Conservation (phyloP, 2,113 vertebrate genomes). For the Symphodus melops region DNA sequence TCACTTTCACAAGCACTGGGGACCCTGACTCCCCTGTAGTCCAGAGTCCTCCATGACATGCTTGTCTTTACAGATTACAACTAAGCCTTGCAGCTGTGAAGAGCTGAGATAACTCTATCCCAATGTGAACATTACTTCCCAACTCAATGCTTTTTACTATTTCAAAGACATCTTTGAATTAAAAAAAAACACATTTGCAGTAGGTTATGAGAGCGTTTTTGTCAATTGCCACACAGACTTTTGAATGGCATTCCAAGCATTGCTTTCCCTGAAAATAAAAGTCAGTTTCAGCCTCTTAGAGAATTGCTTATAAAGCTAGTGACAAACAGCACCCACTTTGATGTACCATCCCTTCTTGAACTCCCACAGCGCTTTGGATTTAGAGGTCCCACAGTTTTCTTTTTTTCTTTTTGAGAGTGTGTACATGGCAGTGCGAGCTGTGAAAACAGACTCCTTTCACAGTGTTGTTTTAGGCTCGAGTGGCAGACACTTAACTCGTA, state of each 20-base stretch:
- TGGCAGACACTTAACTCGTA: slow-evolving; percentile 32
- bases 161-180: slow-evolving; percentile 17
- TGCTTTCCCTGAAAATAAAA: slow-evolving; percentile 1
- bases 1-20: slow-evolving; percentile 35
- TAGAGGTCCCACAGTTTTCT: slow-evolving; percentile 3
- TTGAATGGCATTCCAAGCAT: slow-evolving; percentile 7
- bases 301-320: neutral
- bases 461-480: slow-evolving; percentile 9
- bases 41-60: slow-evolving; percentile 21
- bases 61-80: slow-evolving; percentile 55
- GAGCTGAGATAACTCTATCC: slow-evolving; percentile 58
- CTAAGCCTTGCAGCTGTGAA: slow-evolving; percentile 54
- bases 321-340: slow-evolving; percentile 25
- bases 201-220: neutral
- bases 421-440: slow-evolving; percentile 13
- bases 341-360: slow-evolving; percentile 14
- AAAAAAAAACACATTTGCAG: neutral
- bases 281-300: neutral
- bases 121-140: slow-evolving; percentile 30
- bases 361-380: slow-evolving; percentile 11
- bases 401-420: neutral
- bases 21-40: slow-evolving; percentile 22
- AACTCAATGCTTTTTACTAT: slow-evolving; percentile 22
- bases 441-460: slow-evolving; percentile 3
- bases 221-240: slow-evolving; percentile 8